Percentiles rank a stretch among this genome's conserved stretches.
These are phyloP conservation scores for Hyposoter dolosus DNA, from an alignment of 2,888 invertebrate species.

Conservation along the genomic window DNA sequence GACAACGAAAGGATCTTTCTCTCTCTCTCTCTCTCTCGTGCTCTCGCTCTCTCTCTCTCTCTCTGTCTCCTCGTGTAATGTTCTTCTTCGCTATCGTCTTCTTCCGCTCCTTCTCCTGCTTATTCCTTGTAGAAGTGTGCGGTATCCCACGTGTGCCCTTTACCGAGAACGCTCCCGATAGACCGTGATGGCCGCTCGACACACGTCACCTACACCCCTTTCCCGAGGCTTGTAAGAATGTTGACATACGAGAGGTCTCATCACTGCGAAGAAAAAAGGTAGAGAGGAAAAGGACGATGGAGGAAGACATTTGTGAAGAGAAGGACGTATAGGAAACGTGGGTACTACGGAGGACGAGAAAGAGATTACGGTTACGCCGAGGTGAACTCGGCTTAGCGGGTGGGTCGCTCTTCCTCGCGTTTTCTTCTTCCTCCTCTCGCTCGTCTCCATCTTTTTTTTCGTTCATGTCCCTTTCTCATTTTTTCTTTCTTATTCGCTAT, in stretches of 20 bases:
- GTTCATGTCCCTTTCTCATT: constrained; percentile 11
- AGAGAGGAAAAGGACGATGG: constrained; percentile 47
- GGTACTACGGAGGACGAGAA: constrained; percentile 55
- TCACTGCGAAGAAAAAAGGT: constrained; percentile 38
- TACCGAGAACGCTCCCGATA: constrained; percentile 56
- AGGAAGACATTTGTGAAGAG: constrained; percentile 51
- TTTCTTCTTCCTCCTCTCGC: constrained; percentile 13
- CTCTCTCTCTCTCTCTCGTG: constrained; percentile 36
- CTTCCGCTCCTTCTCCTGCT: constrained; percentile 13
- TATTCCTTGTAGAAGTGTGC: constrained; percentile 34
- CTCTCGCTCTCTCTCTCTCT: no score
- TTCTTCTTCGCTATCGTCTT: constrained; percentile 31
- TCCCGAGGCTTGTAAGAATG: constrained; percentile 58
- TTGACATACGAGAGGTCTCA: constrained; percentile 58
- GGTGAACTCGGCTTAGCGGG: constrained; percentile 72
- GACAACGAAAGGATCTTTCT: constrained; percentile 45
- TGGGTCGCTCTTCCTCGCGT: constrained; percentile 68
- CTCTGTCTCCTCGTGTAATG: constrained; percentile 50
- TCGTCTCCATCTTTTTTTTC: constrained; percentile 38
- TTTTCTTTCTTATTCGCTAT: constrained; percentile 11
- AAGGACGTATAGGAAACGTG: constrained; percentile 50
- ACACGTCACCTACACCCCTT: constrained; percentile 63
- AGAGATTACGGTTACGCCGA: constrained; percentile 75
- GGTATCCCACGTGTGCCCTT: constrained; percentile 48
- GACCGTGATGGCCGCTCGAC: constrained; percentile 53